phyloP scores from a whole-genome alignment of 2,888 invertebrate genomes.

The Ennomos erosarius region DNA sequence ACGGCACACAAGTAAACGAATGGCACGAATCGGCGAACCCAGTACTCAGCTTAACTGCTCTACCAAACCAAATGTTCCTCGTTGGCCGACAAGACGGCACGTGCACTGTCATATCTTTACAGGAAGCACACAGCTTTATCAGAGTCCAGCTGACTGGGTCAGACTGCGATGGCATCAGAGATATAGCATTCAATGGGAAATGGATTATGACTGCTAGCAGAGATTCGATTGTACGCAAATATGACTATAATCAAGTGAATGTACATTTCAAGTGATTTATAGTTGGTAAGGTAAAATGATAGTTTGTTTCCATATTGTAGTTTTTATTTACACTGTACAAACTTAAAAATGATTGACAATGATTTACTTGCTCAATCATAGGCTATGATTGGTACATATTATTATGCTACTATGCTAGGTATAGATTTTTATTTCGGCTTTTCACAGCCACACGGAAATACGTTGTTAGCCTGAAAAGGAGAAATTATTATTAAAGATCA shows the following conservation, averaged over 20 bases:
- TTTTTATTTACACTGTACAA: conserved; percentile 11
- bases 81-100: conserved; percentile 87
- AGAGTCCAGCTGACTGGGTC: conserved; percentile 88
- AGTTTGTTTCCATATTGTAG: conserved; percentile 27
- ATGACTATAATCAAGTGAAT: conserved; percentile 81
- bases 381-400: no score
- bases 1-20: conserved; percentile 61
- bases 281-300: conserved; percentile 33
- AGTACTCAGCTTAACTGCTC: conserved; percentile 79
- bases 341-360: not conserved
- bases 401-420: no score
- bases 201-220: conserved; percentile 87
- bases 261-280: conserved; percentile 74
- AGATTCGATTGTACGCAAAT: conserved; percentile 87
- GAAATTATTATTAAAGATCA: not conserved
- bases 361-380: no score
- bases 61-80: conserved; percentile 80
- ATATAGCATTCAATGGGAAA: conserved; percentile 84
- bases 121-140: conserved; percentile 57
- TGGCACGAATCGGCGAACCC: conserved; percentile 85
- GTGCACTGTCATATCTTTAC: conserved; percentile 80
- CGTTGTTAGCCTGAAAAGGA: conserved; percentile 9
- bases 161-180: conserved; percentile 89
- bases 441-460: conserved; percentile 2
- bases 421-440: not conserved